Conservation (phyloP, 2,113 vertebrate genomes). For the Semicossyphus pulcher region DNA sequence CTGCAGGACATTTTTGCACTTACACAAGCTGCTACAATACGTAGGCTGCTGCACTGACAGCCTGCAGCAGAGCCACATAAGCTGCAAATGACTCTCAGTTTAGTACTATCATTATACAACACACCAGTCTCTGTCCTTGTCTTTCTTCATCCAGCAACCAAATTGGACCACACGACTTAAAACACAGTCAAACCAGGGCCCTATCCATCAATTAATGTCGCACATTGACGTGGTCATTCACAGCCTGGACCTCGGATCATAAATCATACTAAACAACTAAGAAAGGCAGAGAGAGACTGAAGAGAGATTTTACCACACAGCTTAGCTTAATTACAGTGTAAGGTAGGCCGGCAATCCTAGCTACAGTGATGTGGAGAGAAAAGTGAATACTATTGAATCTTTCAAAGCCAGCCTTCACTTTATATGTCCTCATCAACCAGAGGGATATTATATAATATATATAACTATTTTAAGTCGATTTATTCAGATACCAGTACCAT, state of each 20-base stretch:
- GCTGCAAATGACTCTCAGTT: constrained; percentile 37
- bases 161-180: constrained; percentile 2
- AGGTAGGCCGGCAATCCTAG: not conserved
- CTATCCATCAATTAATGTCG: constrained; percentile 25
- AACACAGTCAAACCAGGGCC: constrained; percentile 18
- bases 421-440: not conserved
- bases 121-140: not conserved
- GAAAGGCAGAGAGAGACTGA: constrained; percentile 1
- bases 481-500: no score
- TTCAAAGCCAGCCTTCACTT: not conserved
- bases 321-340: constrained; percentile 19
- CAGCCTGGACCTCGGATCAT: constrained; percentile 6
- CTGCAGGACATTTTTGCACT: constrained; percentile 52
- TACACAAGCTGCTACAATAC: constrained; percentile 49
- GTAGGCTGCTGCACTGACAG: constrained; percentile 30
- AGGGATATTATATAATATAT: no score
- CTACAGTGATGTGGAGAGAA: not conserved
- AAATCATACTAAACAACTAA: constrained; percentile 35
- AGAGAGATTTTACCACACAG: constrained; percentile 1
- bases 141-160: not conserved
- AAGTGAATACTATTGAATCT: not conserved
- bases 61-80: constrained; percentile 39
- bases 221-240: not conserved
- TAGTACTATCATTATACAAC: constrained; percentile 27
- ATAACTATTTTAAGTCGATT: no score